Evolutionary conservation across 2,797 vertebrate species (phyloP).

Genomic region (Chaetophractus vellerosus): DNA sequence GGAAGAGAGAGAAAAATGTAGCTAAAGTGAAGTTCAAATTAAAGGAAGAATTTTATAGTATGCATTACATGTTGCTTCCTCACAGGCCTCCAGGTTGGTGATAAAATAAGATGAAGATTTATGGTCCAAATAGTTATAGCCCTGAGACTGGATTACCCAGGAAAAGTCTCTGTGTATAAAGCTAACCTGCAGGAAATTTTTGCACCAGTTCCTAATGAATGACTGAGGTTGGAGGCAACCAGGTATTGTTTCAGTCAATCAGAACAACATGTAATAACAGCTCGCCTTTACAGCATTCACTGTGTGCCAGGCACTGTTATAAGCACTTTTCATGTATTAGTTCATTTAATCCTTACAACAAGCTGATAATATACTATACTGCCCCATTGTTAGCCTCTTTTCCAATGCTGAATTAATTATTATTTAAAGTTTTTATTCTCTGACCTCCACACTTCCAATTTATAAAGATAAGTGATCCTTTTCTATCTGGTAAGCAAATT

Average conservation of each 20-base stretch:
- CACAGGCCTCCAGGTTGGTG: background rate
- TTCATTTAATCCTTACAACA: conserved; percentile 3
- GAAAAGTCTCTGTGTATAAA: background rate
- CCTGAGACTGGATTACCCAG: background rate
- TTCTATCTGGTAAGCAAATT: background rate
- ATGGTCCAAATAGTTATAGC: background rate
- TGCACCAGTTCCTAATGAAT: background rate
- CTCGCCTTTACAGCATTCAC: background rate
- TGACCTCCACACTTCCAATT: background rate
- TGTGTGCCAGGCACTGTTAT: background rate
- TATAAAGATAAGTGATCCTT: background rate
- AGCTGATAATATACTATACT: background rate
- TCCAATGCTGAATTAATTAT: background rate
- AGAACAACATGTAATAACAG: background rate
- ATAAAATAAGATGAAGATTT: background rate
- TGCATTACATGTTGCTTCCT: background rate
- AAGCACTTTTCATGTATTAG: background rate
- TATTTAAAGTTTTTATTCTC: background rate
- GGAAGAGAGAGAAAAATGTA: background rate
- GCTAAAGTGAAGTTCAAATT: conserved; percentile 9
- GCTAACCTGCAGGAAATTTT: too few species aligned
- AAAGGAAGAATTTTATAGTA: background rate
- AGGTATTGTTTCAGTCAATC: background rate
- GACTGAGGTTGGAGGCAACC: background rate
- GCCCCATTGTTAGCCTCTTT: background rate